phyloP scores from a whole-genome alignment of 2,888 invertebrate species.

The Phoronis australis region DNA sequence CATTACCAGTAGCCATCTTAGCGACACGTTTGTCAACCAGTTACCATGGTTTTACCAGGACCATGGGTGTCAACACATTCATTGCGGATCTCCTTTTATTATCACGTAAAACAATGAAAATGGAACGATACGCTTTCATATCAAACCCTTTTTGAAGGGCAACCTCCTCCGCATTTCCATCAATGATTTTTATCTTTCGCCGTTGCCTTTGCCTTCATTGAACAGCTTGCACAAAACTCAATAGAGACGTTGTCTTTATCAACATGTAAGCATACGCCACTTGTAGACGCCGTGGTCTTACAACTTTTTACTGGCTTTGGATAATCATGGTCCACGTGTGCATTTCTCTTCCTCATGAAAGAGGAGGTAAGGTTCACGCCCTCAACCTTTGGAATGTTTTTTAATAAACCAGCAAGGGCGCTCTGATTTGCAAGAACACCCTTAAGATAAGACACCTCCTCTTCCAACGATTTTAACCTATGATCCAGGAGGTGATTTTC shows the following conservation, averaged over 20 bases:
- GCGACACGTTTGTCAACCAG: too few species aligned
- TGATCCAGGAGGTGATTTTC: slow-evolving; percentile 6
- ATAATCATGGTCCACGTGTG: slow-evolving; percentile 31
- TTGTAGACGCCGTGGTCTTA: slow-evolving; percentile 11
- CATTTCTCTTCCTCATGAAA: slow-evolving; percentile 23
- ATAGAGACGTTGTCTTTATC: slow-evolving; percentile 31
- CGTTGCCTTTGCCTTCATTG: slow-evolving; percentile 28
- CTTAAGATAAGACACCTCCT: slow-evolving; percentile 39
- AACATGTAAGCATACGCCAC: slow-evolving; percentile 46
- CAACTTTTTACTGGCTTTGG: background rate
- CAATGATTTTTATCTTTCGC: too few species aligned
- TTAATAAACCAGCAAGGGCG: slow-evolving; percentile 31
- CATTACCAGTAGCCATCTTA: too few species aligned
- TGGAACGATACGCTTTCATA: too few species aligned
- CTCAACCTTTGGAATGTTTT: slow-evolving; percentile 34
- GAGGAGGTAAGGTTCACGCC: slow-evolving; percentile 30
- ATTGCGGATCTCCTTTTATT: too few species aligned
- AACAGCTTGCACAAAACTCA: slow-evolving; percentile 41
- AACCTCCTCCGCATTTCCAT: too few species aligned
- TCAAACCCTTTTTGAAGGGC: too few species aligned
- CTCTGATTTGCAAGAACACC: slow-evolving; percentile 44
- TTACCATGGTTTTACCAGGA: too few species aligned
- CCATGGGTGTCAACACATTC: too few species aligned
- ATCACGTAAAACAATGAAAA: too few species aligned
- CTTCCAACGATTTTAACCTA: slow-evolving; percentile 22